These are phyloP conservation scores for Sebastes oblongus DNA, from an alignment of 2,797 vertebrate genomes.

Conservation along the genomic window DNA sequence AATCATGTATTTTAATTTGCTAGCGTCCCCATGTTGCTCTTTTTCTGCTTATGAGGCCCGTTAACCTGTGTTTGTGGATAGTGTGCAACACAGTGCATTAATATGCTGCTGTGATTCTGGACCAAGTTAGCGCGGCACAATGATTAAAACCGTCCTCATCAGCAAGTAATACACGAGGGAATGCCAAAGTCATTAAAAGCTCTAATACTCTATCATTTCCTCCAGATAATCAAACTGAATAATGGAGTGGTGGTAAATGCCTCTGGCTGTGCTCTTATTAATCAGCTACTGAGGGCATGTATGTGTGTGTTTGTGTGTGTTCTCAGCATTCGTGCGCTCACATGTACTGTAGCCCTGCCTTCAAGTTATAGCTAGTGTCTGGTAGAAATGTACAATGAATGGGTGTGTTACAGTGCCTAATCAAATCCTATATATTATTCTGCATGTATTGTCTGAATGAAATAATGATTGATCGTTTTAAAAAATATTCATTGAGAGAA, in stretches of 20 bases:
- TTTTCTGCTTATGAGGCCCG: conserved; percentile 68
- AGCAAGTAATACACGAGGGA: conserved; percentile 73
- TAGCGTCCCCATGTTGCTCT: conserved; percentile 61
- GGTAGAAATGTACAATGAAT: not conserved
- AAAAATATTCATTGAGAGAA: not conserved
- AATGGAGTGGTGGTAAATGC: conserved; percentile 75
- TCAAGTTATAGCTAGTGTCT: not conserved
- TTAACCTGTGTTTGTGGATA: conserved; percentile 72
- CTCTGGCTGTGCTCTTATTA: conserved; percentile 73
- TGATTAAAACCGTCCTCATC: conserved; percentile 82
- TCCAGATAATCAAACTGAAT: conserved; percentile 83
- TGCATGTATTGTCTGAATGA: not conserved
- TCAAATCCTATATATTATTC: not conserved
- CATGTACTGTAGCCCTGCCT: conserved; percentile 1
- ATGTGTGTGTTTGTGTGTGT: conserved; percentile 15
- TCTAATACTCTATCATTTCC: conserved; percentile 82
- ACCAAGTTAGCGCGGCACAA: conserved; percentile 64
- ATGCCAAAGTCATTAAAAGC: conserved; percentile 85
- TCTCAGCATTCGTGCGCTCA: not conserved
- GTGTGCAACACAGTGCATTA: conserved; percentile 63
- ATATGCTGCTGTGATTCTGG: conserved; percentile 69
- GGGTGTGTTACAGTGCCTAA: not conserved
- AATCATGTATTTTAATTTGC: conserved; percentile 77
- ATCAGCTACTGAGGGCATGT: conserved; percentile 62
- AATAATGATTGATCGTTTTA: not conserved